Evolutionary conservation across 1,140 invertebrate genomes (phyloP).

Genomic region (Armadillidium nasatum): DNA sequence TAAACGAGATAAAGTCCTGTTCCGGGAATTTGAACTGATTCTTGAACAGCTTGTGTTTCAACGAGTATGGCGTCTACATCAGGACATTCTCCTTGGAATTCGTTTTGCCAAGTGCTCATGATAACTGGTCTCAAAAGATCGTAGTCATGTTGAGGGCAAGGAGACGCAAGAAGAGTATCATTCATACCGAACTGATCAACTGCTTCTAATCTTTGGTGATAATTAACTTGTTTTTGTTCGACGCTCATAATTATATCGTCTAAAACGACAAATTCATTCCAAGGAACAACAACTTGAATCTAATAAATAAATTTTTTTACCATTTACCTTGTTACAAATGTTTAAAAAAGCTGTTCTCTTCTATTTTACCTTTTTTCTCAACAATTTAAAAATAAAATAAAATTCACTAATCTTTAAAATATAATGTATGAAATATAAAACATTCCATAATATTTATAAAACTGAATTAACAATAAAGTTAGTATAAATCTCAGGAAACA

Average conservation of each 20-base stretch:
- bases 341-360: too few species aligned
- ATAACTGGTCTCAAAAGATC: conserved; percentile 92
- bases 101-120: conserved; percentile 90
- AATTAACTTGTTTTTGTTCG: not conserved
- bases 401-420: too few species aligned
- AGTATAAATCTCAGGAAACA: too few species aligned
- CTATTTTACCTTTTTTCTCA: too few species aligned
- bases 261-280: conserved; percentile 42
- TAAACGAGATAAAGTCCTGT: conserved; percentile 90
- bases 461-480: too few species aligned
- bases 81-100: conserved; percentile 80
- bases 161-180: conserved; percentile 51
- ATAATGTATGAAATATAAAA: too few species aligned
- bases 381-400: too few species aligned
- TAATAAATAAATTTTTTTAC: conserved; percentile 18
- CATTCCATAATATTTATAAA: too few species aligned
- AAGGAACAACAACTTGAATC: conserved; percentile 41
- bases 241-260: conserved; percentile 44
- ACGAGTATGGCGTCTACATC: conserved; percentile 82
- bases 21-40: conserved; percentile 86
- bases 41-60: conserved; percentile 88
- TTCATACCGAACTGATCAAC: not conserved
- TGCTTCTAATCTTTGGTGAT: not conserved
- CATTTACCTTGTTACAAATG: too few species aligned
- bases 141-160: conserved; percentile 82